A percentile compares a stretch with the other conserved stretches of the same genome.
These are phyloP conservation scores for Pemphigus obesinymphae DNA, from an alignment of 1,140 invertebrate genomes.

Conservation along the genomic window DNA sequence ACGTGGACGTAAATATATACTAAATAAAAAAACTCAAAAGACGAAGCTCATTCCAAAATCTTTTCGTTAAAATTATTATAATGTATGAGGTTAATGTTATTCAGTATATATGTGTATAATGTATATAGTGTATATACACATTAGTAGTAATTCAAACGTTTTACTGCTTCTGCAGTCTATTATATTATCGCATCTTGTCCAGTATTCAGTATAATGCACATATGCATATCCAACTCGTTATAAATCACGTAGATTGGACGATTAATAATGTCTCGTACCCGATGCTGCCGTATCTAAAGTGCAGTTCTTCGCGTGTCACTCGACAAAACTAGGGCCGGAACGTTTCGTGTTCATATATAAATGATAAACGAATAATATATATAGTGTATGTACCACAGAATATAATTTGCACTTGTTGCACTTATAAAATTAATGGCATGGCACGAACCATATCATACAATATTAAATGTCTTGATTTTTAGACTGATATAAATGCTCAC, in stretches of 20 bases:
- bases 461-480: too few species aligned
- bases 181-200: constrained; percentile 2
- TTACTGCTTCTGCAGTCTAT: constrained; percentile 4
- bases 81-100: too few species aligned
- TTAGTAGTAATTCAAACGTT: background rate
- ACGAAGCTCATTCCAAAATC: background rate
- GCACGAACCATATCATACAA: too few species aligned
- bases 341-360: too few species aligned
- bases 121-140: background rate
- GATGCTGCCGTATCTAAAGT: background rate
- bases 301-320: background rate
- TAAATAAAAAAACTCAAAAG: too few species aligned
- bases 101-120: background rate
- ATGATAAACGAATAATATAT: too few species aligned
- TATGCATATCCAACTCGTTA: background rate
- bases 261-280: background rate
- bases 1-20: too few species aligned
- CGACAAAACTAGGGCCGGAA: background rate
- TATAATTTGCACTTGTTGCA: too few species aligned
- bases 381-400: too few species aligned
- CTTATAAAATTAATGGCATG: too few species aligned
- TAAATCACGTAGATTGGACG: constrained; percentile 27
- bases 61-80: background rate
- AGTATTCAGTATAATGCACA: background rate
- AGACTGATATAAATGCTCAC: too few species aligned